A percentile compares a stretch with the other conserved stretches of the same genome.
Conservation (phyloP, 2,888 invertebrate species). For the Protophormia terraenovae region DNA sequence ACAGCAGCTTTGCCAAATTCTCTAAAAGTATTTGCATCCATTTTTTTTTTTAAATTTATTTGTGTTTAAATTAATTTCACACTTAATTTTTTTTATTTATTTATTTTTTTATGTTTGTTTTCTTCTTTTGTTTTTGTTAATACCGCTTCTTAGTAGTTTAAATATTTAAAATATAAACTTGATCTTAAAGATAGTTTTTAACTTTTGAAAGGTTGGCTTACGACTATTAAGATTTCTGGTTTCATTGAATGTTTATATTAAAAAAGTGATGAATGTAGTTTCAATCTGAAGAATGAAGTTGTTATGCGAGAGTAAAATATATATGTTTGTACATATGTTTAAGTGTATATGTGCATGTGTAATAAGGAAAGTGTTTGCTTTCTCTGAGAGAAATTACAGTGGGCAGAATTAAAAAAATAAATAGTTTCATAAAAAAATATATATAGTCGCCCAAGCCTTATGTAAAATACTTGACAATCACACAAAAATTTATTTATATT, state of each 20-base stretch:
- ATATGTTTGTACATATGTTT: not conserved
- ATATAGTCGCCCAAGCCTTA: no score
- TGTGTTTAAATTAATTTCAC: not conserved
- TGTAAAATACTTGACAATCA: no score
- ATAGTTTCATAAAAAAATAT: no score
- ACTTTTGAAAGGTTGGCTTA: not conserved
- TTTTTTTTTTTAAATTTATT: conserved; percentile 77
- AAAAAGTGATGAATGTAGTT: not conserved
- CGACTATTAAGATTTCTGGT: conserved; percentile 41
- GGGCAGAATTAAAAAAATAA: no score
- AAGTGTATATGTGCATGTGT: not conserved
- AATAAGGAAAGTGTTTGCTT: not conserved
- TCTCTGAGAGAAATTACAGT: not conserved
- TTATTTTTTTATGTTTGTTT: no score
- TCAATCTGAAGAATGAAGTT: not conserved
- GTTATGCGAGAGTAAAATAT: not conserved
- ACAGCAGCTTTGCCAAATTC: conserved; percentile 94
- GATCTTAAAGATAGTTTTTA: not conserved
- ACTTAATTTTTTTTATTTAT: conserved; percentile 2
- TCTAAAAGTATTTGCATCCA: conserved; percentile 90
- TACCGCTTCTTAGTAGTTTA: not conserved
- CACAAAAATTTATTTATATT: no score
- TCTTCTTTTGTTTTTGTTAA: not conserved
- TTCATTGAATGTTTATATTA: conserved; percentile 45
- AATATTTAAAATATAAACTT: not conserved